These are phyloP conservation scores for Rhineura floridana DNA, from an alignment of 2,113 vertebrate species.

Conservation along the genomic window DNA sequence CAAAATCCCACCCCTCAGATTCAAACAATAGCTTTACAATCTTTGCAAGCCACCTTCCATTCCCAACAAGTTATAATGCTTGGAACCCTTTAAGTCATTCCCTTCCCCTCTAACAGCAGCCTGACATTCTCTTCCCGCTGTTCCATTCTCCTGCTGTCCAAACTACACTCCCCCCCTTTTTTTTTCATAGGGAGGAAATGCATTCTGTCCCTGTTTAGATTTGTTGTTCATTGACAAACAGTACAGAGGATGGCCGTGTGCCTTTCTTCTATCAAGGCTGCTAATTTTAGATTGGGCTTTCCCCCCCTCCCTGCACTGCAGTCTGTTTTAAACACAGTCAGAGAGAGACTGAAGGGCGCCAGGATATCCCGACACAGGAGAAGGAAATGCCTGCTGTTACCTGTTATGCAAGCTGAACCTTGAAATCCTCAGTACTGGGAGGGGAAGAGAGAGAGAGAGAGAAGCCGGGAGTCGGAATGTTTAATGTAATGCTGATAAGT, in stretches of 20 bases:
- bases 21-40: not conserved
- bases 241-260: constrained; percentile 61
- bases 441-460: constrained; percentile 47
- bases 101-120: accelerated
- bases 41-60: not conserved
- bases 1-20: not conserved
- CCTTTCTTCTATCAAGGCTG: constrained; percentile 71
- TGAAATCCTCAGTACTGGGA: constrained; percentile 74
- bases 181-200: constrained; percentile 73
- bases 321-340: constrained; percentile 84
- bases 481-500: constrained; percentile 53
- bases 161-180: not conserved
- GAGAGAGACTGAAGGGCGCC: constrained; percentile 97
- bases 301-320: constrained; percentile 70
- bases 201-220: constrained; percentile 70
- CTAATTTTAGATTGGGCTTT: constrained; percentile 87
- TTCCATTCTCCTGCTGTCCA: not conserved
- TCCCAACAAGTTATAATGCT: not conserved
- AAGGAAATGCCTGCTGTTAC: constrained; percentile 99
- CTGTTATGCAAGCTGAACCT: constrained; percentile 95
- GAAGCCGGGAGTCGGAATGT: constrained; percentile 48
- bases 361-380: constrained; percentile 99
- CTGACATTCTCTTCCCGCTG: not conserved
- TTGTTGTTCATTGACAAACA: constrained; percentile 78
- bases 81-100: not conserved